phyloP scores from a whole-genome alignment of 2,888 invertebrate genomes.

The Apomyelois bistriatella region DNA sequence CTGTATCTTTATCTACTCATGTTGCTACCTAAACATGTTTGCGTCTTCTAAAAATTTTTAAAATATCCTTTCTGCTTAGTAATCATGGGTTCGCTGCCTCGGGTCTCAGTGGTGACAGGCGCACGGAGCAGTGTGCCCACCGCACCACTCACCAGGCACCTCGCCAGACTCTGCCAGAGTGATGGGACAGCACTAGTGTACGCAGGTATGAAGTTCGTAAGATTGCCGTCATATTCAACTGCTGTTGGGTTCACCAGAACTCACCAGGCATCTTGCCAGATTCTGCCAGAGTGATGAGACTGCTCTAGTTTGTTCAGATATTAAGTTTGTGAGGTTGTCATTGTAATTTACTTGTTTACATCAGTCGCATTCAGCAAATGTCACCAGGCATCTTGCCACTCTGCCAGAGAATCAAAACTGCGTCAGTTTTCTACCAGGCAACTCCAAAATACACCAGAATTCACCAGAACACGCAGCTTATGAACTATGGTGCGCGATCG shows the following conservation, averaged over 20 bases:
- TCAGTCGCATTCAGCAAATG: slow-evolving; percentile 15
- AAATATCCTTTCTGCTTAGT: slow-evolving; percentile 27
- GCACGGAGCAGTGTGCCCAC: slow-evolving; percentile 63
- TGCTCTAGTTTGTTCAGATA: slow-evolving; percentile 83
- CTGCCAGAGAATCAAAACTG: slow-evolving; percentile 73
- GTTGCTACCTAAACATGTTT: too few species aligned
- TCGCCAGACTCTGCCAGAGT: slow-evolving; percentile 61
- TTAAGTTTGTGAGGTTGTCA: too few species aligned
- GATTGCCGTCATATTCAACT: too few species aligned
- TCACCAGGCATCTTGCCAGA: slow-evolving; percentile 78
- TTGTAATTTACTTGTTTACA: too few species aligned
- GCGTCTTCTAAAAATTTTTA: too few species aligned
- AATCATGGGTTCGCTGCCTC: slow-evolving; percentile 87
- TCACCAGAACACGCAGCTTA: too few species aligned
- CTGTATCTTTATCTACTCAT: too few species aligned
- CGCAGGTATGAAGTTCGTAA: slow-evolving; percentile 79
- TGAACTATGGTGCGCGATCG: too few species aligned
- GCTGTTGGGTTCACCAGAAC: slow-evolving; percentile 10
- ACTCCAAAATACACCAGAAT: too few species aligned
- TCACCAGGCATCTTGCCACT: slow-evolving; percentile 78
- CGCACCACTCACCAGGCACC: slow-evolving; percentile 78
- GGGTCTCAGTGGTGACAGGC: slow-evolving; percentile 85
- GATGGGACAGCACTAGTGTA: slow-evolving; percentile 82
- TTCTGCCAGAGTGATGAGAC: slow-evolving; percentile 68
- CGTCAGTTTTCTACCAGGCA: slow-evolving; percentile 73